Base-by-base conservation (phyloP, 2,888 invertebrate genomes). In the Meandrusa payeni region DNA sequence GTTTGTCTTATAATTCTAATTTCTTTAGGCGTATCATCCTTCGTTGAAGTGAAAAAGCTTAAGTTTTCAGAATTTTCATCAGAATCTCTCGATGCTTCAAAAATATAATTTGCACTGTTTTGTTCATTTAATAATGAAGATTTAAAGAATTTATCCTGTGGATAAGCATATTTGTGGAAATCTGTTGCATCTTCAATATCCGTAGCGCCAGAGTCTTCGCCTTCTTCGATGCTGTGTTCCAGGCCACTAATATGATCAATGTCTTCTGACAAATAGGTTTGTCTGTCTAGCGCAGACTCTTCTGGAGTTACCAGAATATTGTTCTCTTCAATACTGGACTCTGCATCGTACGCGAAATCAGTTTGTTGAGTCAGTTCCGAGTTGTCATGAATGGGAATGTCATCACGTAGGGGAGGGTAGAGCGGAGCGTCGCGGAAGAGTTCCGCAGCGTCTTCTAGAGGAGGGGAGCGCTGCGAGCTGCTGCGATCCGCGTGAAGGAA, bases 341-440 rank as follows among this genome's bases (percentile, higher is more conserved):
- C 72, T 37, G 64, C 52, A 46, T 74, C 69, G 39, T 60, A 46
- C 31, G 34, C 23, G 24, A 48, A 36, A 38, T 46, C 41, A 13
- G 39, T 17, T 36, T 36, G 23, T 27, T 32, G 10, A 15, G 32
- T 46, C 7, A 42, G 39, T 23, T 44, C 48, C 2, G 45, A 39
- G 20, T 41, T 41, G 23, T 52, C 41, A 27, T 48, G 47, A 12
- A 41, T 36, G 15, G 41, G 22, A 10, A 41, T 20, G 33, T 51
- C 44, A 41, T 60, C 48, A 38, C 64, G 65, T 37, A 77, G 69
- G 29, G 71, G 63, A 12, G 76, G 75, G 48, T 76, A 76, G 42
- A 75, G 72, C 4, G 79, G 78, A 2, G 69, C 78, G 41, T 77
- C 78, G 4, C 76, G 73, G 42, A 79, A 63, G 1, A 80, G 66